Percentiles rank a stretch among this genome's conserved stretches.
These are phyloP conservation scores for Aramus guarauna DNA, from an alignment of 2,113 vertebrate genomes.

Conservation along the genomic window DNA sequence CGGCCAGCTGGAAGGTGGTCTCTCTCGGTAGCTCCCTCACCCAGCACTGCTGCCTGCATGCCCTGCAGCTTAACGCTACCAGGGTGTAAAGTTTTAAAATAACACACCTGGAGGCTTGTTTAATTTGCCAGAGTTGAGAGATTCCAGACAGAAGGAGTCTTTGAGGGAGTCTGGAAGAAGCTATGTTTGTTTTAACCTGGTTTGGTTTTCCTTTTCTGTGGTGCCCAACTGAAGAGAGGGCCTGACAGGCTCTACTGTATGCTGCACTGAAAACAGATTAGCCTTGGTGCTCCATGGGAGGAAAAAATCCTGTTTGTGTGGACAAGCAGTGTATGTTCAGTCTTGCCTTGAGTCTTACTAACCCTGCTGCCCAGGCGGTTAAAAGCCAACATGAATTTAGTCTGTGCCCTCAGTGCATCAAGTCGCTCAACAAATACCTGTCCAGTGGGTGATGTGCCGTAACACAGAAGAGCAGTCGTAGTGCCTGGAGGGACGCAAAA, in stretches of 20 bases:
- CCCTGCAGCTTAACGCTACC: not conserved
- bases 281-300: not conserved
- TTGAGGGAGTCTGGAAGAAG: not conserved
- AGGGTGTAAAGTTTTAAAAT: not conserved
- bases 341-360: not conserved
- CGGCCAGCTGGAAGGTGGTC: not conserved
- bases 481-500: not conserved
- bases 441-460: not conserved
- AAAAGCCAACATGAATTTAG: not conserved
- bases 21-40: not conserved
- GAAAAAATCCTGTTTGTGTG: not conserved
- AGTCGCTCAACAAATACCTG: not conserved
- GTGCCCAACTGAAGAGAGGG: not conserved
- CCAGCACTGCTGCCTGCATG: not conserved
- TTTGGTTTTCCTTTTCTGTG: constrained; percentile 19
- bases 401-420: not conserved
- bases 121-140: not conserved
- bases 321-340: not conserved
- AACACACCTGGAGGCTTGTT: constrained; percentile 22
- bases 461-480: not conserved
- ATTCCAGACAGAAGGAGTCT: not conserved
- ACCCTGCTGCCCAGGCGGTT: not conserved
- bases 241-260: not conserved
- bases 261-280: not conserved
- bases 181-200: constrained; percentile 16